Evolutionary conservation across 2,797 vertebrate species (phyloP), one percentile per base, ranked within the genome.

Genomic region (Paramormyrops hopkinsi): DNA sequence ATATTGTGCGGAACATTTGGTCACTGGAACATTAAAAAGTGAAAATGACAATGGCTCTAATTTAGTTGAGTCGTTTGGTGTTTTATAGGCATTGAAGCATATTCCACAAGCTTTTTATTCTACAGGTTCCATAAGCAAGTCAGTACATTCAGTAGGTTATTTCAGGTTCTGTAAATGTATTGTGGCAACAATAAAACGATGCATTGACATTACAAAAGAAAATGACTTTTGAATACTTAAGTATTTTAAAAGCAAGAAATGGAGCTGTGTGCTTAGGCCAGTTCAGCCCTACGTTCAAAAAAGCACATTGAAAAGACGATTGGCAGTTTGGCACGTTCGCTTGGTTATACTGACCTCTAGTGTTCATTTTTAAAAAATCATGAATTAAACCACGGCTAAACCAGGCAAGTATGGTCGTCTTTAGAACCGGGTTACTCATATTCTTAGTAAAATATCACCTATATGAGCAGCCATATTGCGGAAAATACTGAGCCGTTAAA

Each of bases 281-380:
- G 8, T 12, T 65, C 62, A 12, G 62, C 62, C 33, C 33, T 76
- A 8, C 2, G 17, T 44, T 79, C 37, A 44, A 2, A 19, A 79
- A 44, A 79, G 37, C n/a, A n/a, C 0, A 44, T 76, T 44, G 29
- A 69, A 33, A 69, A 69, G 11, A 7, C n/a, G 11, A 69, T 14
- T 65, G 17, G 5, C 7, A 33, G 11, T 29, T 14, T 65, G 17
- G 5, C 7, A 33, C 17, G 37, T 89, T 22, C 11, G 1, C 69
- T 62, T 29, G 82, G 90, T 0, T 88, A 86, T 89, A 90, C 89
- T 93, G 93, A 79, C 92, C 89, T 90, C 92, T 93, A 89, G 50
- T 94, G 93, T 11, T 91, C 90, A 85, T 3, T 53, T 88, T 14
- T 1, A 11, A 88, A 79, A 92, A 56, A 22, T 44, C 22, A 4